A percentile compares a stretch with the other conserved stretches of the same genome.
These are phyloP conservation scores for Leistus spinibarbis DNA, from an alignment of 2,888 invertebrate species.

Conservation along the genomic window DNA sequence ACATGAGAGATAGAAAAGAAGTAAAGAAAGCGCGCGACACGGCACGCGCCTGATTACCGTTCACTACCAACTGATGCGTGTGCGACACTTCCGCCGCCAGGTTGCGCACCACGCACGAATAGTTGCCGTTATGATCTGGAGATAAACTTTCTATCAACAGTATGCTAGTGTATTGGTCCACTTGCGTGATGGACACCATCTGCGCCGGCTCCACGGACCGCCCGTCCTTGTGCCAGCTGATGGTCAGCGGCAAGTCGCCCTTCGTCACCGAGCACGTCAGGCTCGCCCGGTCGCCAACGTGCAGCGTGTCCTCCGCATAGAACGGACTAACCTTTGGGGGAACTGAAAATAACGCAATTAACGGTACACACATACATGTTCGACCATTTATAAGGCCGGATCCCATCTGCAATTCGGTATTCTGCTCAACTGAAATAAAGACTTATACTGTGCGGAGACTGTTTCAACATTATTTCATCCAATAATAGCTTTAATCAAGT, in stretches of 20 bases:
- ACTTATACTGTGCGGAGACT: too few species aligned
- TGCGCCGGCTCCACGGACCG: slow-evolving; percentile 67
- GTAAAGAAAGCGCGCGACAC: slow-evolving; percentile 56
- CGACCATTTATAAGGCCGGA: not conserved
- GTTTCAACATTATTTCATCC: too few species aligned
- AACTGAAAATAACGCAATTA: slow-evolving; percentile 61
- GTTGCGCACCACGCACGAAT: slow-evolving; percentile 76
- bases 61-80: slow-evolving; percentile 75
- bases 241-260: slow-evolving; percentile 76
- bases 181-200: slow-evolving; percentile 69
- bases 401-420: not conserved
- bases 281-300: slow-evolving; percentile 75
- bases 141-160: slow-evolving; percentile 77
- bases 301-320: slow-evolving; percentile 70
- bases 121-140: slow-evolving; percentile 79
- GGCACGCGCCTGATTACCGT: slow-evolving; percentile 68
- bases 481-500: too few species aligned
- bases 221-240: slow-evolving; percentile 79
- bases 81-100: slow-evolving; percentile 75
- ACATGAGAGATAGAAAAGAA: slow-evolving; percentile 65
- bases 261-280: slow-evolving; percentile 76
- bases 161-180: slow-evolving; percentile 79
- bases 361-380: slow-evolving; percentile 16
- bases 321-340: slow-evolving; percentile 80
- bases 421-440: not conserved